Evolutionary conservation across 1,140 invertebrate species (phyloP).

Genomic region (Luehdorfia chinensis): DNA sequence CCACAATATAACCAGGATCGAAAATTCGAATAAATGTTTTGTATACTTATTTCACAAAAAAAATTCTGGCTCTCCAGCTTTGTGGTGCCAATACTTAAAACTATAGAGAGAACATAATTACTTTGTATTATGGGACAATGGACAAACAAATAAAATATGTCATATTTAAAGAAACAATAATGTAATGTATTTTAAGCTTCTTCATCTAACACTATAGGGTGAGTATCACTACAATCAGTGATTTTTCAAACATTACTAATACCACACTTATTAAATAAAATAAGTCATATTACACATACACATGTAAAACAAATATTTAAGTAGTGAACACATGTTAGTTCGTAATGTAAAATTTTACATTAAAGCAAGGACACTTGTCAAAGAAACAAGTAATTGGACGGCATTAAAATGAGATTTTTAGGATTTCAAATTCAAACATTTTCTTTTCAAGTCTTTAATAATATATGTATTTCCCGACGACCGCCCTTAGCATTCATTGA

Average conservation of each 20-base stretch:
- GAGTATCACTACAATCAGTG: slow-evolving; percentile 22
- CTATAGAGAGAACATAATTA: no score
- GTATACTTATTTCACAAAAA: no score
- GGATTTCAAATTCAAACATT: background rate
- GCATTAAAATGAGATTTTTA: slow-evolving; percentile 32
- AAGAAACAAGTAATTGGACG: slow-evolving; percentile 45
- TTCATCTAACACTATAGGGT: slow-evolving; percentile 33
- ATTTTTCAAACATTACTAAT: slow-evolving; percentile 11
- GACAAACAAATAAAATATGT: background rate
- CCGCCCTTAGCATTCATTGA: no score
- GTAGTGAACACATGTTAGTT: slow-evolving; percentile 46
- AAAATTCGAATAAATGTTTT: no score
- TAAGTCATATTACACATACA: slow-evolving; percentile 2
- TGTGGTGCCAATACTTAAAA: no score
- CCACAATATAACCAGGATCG: no score
- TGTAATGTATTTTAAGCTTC: slow-evolving; percentile 27
- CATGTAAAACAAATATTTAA: slow-evolving; percentile 19
- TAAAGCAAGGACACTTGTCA: slow-evolving; percentile 45
- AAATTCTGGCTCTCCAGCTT: no score
- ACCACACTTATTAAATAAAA: slow-evolving; percentile 3
- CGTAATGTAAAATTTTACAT: slow-evolving; percentile 33
- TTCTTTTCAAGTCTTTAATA: slow-evolving; percentile 1
- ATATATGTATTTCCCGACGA: no score
- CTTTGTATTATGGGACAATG: no score
- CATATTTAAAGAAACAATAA: slow-evolving; percentile 6